Conservation (phyloP, 2,797 vertebrate genomes). For the Gambelia wislizenii region DNA sequence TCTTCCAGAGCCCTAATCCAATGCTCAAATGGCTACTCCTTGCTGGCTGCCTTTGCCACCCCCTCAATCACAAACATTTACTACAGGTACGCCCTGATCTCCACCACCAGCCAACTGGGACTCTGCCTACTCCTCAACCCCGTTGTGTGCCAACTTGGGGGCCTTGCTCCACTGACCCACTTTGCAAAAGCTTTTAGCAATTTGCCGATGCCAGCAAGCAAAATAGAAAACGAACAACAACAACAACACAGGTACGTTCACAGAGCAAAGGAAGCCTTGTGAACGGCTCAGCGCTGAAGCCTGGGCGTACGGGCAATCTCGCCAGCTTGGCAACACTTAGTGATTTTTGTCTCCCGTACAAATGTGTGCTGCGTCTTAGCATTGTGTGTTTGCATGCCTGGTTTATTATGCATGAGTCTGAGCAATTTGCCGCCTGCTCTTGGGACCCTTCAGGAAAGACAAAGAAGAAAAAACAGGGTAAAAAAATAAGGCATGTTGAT, state of each 20-base stretch:
- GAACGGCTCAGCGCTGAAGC: neutral
- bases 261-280: neutral
- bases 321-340: neutral
- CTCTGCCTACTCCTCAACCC: neutral
- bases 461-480: neutral
- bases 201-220: neutral
- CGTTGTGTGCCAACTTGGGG: rapidly evolving
- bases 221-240: too few species aligned
- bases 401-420: constrained; percentile 63
- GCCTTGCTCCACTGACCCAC: neutral
- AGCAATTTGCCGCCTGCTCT: constrained; percentile 58
- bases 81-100: neutral
- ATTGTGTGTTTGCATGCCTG: constrained; percentile 41
- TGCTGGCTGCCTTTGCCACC: neutral
- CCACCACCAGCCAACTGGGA: neutral
- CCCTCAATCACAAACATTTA: neutral
- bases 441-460: constrained; percentile 58
- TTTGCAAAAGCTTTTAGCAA: rapidly evolving
- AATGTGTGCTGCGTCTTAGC: neutral
- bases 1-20: too few species aligned
- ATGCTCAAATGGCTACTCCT: too few species aligned
- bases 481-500: constrained; percentile 48
- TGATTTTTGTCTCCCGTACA: neutral
- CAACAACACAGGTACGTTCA: neutral
- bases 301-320: neutral